Base-by-base conservation (phyloP, 2,888 invertebrate genomes). In the Lasiommata megera region DNA sequence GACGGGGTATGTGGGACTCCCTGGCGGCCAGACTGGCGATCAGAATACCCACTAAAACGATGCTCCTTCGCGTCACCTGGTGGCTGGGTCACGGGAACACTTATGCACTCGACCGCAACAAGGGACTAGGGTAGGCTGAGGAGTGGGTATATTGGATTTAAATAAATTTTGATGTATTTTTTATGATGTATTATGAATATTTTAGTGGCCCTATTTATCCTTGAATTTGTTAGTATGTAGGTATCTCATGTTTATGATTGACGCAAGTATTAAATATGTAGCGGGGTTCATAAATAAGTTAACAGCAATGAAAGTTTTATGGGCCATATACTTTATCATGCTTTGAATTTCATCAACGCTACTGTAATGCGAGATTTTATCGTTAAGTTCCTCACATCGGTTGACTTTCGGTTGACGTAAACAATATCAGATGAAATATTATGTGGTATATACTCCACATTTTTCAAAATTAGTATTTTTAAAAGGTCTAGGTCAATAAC, bases 301-400 rank as follows among this genome's bases (percentile, higher is more conserved):
- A 86, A 82, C 79, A 85, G 86, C 84, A 79, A 83, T 86, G 81
- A 87, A 87, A 84, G 75, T 83, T 87, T 88, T 87, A 86, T 80
- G 81, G 83, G 78, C 81, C 73, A 82, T 87, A 86, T 85, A 81
- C 83, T 84, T 84, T 84, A 83, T 84, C 84, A 85, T 82, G 81
- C 83, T 84, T 84, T 82, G 87, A 87, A 88, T 87, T 86, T 83
- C 85, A 86, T 85, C 83, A 83, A 79, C 74, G 77, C 76, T 57
- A 61, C 77, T 79, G 78, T 81, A 76, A 73, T 70, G 73, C 70
- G 73, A 76, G 77, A 79, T 82, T 80, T 79, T 78, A 80, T 79
- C 78, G 78, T 77, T 55, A 60, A 59, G 52, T 58, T 66, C 56
- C 54, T 51, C 52, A 60, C 57, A 57, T 60, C 61, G 62, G 38